Evolutionary conservation across 37 sponge, comb jelly and placozoan genomes (phyloP).

Genomic region (Beroe forskalii): DNA sequence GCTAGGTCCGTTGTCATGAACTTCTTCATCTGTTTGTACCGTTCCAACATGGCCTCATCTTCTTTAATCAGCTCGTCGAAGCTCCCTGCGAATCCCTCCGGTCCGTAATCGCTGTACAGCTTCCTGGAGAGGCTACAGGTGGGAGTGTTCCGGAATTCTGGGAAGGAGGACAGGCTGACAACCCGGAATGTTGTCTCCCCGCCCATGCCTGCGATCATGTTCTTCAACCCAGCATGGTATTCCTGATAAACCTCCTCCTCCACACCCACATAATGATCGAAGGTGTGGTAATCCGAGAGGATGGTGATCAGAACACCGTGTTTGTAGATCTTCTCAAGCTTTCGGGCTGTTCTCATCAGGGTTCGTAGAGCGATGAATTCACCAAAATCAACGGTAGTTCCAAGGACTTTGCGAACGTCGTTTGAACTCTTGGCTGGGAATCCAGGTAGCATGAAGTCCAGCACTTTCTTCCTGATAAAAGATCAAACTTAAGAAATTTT

Average conservation of each 20-base stretch:
- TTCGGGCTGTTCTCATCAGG: neutral
- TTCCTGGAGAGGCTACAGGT: neutral
- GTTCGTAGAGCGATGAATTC: neutral
- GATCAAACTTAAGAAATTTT: too few relatives aligned
- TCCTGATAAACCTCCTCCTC: neutral
- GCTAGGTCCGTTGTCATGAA: neutral
- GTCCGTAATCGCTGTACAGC: neutral
- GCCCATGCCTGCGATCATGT: neutral
- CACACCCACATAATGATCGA: neutral
- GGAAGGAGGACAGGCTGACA: neutral
- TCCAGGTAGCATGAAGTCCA: neutral
- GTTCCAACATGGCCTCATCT: neutral
- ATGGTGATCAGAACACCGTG: neutral
- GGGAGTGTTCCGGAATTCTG: neutral
- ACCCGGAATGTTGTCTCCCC: neutral
- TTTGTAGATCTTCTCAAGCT: neutral
- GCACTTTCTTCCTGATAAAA: neutral
- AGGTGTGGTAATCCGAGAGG: neutral
- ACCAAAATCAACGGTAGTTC: neutral
- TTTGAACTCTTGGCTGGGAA: neutral
- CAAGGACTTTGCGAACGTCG: neutral
- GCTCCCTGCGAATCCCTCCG: neutral
- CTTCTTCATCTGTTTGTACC: neutral
- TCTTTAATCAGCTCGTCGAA: neutral
- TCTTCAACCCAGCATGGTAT: neutral